Evolutionary conservation across 2,888 invertebrate genomes (phyloP), one percentile per base, ranked within the genome.

Genomic region (Carcina quercana): DNA sequence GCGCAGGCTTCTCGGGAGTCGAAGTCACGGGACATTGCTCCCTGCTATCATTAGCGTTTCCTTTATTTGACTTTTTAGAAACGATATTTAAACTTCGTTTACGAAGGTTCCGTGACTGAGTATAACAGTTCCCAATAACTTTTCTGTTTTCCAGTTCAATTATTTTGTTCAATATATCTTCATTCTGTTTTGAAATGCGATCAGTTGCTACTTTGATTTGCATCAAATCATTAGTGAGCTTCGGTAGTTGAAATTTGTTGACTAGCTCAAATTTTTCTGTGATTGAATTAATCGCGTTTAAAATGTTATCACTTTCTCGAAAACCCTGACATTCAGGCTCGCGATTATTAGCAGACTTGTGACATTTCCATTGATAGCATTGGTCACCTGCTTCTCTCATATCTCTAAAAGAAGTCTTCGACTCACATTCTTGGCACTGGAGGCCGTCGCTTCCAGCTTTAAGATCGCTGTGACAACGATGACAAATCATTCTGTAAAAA

Each of bases 161-260:
- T 3, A 76, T 53, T 46, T 60, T 65, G 2, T 50, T 43, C 7
- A 75, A 34, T 33, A 79, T 63, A 15, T 61, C 49, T 8, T 68
- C 65, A 34, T 75, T 76, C 42, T 78, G 78, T 36, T 61, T 60
- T 2, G 50, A 40, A 22, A 78, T 59, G 10, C 51, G 54, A 21
- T 74, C 68, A 2, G 68, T 53, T 1, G 58, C 40, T 10, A 40
- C 36, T 56, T 69, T 76, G 5, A 79, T 46, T 11, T 68, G 56
- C 3, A 55, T 36, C 25, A 79, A 38, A 28, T 76, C 76, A 22
- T 50, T 60, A 35, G 59, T 68, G 26, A 78, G 29, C 45, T 70
- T 74, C 0, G 78, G 75, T 13, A 78, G 39, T 43, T 78, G 78
- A 28, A 74, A 62, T 54, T 74, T 76, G 40, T 70, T 75, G 0